Conservation (phyloP, 2,113 vertebrate species). For the Octodon degus region DNA sequence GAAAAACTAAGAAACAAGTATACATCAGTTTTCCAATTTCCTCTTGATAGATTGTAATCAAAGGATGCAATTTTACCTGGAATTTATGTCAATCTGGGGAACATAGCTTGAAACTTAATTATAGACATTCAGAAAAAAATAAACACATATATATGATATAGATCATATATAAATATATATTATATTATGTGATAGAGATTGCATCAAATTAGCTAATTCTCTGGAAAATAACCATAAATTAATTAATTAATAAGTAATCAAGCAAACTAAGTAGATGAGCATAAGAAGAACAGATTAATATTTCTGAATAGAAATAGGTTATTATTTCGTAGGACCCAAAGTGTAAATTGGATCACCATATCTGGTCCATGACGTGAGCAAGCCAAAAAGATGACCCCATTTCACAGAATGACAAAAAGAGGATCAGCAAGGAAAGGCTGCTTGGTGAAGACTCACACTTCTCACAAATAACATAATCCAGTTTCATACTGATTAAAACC, state of each 20-base stretch:
- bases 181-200: background rate
- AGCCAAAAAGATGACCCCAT: background rate
- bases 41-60: background rate
- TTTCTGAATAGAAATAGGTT: background rate
- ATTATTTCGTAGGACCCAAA: background rate
- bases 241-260: conserved; percentile 22
- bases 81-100: background rate
- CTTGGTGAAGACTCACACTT: background rate
- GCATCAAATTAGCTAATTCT: background rate
- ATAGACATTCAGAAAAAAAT: background rate
- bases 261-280: background rate
- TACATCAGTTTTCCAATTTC: background rate
- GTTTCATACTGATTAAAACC: background rate
- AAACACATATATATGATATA: background rate
- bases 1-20: conserved; percentile 27
- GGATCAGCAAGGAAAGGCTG: background rate
- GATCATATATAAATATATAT: too few relatives aligned
- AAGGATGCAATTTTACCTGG: background rate
- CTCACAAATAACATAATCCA: background rate
- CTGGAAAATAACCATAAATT: background rate
- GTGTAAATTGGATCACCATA: background rate
- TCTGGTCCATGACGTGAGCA: background rate
- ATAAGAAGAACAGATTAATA: background rate
- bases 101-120: background rate
- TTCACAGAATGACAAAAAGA: background rate